These are phyloP conservation scores for Diarsia mendica DNA, from an alignment of 2,888 invertebrate species.

Conservation along the genomic window DNA sequence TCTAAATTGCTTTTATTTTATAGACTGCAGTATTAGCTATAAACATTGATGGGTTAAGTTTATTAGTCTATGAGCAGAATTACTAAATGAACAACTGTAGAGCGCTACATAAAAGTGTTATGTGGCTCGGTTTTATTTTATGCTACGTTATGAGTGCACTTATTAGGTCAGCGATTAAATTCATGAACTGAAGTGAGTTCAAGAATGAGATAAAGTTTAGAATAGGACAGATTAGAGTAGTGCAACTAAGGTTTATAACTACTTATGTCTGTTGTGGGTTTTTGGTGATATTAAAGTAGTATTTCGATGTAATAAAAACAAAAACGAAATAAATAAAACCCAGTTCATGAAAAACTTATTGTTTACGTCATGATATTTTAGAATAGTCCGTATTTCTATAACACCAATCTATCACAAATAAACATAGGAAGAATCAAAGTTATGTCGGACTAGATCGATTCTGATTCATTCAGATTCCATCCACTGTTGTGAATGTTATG, in stretches of 20 bases:
- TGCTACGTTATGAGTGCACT: background rate
- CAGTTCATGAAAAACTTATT: background rate
- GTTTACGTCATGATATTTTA: background rate
- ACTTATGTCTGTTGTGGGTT: no score
- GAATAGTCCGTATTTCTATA: background rate
- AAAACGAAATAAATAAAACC: background rate
- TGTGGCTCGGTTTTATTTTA: background rate
- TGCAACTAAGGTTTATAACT: no score
- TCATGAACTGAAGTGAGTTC: background rate
- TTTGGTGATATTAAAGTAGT: no score
- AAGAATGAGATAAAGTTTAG: background rate
- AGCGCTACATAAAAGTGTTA: background rate
- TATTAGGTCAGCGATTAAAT: background rate
- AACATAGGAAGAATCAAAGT: background rate
- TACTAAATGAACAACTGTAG: slow-evolving; percentile 4
- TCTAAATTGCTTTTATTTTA: slow-evolving; percentile 43
- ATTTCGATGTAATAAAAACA: background rate
- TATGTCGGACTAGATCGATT: slow-evolving; percentile 8
- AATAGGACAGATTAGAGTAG: background rate
- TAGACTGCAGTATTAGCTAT: slow-evolving; percentile 35
- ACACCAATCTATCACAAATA: background rate
- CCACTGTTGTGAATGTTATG: slow-evolving; percentile 5
- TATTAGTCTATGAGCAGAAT: slow-evolving; percentile 19
- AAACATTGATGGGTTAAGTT: slow-evolving; percentile 40
- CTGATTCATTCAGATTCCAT: slow-evolving; percentile 26